Evolutionary conservation across 2,797 vertebrate species (phyloP).

Genomic region (Propithecus deckenii): DNA sequence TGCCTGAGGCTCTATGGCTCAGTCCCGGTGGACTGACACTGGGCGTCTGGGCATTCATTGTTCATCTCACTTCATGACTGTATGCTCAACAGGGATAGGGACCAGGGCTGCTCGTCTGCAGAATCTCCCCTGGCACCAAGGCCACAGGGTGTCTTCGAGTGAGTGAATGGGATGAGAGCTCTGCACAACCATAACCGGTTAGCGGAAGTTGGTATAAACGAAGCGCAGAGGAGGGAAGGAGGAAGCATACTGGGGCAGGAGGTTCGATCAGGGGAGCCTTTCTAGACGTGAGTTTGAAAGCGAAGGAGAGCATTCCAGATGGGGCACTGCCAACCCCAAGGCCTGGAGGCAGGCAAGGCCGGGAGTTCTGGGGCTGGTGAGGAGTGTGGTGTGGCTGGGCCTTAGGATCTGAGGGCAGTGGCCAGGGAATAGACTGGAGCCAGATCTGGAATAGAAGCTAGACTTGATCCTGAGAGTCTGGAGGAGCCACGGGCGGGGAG

Average conservation of each 20-base stretch:
- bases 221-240: background rate
- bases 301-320: background rate
- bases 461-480: background rate
- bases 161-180: background rate
- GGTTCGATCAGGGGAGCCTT: background rate
- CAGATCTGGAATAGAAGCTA: background rate
- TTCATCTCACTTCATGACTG: background rate
- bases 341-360: background rate
- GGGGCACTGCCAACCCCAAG: background rate
- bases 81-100: background rate
- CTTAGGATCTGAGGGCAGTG: background rate
- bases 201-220: background rate
- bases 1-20: background rate
- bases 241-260: background rate
- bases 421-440: background rate
- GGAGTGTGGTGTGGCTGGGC: background rate
- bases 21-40: background rate
- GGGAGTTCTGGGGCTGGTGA: background rate
- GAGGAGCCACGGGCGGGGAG: background rate
- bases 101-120: background rate
- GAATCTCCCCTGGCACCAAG: background rate
- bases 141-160: background rate
- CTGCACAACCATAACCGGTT: background rate
- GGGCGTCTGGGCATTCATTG: background rate
- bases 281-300: background rate